Evolutionary conservation across 2,888 invertebrate species (phyloP), one percentile per base, ranked within the genome.

Genomic region (Caradrina clavipalpis): DNA sequence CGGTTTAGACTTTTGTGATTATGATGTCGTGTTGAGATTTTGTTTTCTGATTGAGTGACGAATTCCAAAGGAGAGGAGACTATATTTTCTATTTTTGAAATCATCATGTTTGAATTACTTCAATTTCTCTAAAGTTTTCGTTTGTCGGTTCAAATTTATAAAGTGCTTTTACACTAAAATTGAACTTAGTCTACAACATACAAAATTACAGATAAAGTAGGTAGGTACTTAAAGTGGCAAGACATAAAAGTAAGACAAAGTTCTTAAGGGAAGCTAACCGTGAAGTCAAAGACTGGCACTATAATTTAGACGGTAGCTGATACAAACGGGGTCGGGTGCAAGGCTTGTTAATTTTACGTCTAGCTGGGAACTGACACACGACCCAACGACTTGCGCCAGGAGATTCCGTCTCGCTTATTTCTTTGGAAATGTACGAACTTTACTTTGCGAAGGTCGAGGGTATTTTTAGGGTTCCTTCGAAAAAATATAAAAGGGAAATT

Each of bases 271-370:
- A 69, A 69, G 78, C 39, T 50, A 50, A 60, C 73, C 62, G 73
- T 73, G 56, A 77, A 76, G 62, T 62, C 73, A 73, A 77, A 76
- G 76, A 56, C 65, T 59, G 42, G 55, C 79, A 69, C 70, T 78
- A 78, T 78, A 66, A 77, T 77, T 77, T 75, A 59, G 75, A 56
- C 64, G 51, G 70, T 35, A 79, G 69, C 83, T 70, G 76, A 76
- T 69, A 69, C 70, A 87, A 89, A 88, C 81, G 88, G 80, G 88
- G 89, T 86, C 87, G 86, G 83, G 73, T 66, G 83, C 71, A 47
- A 59, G 75, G 83, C 88, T 87, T 86, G 88, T 88, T 90, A 89
- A 88, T 89, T 88, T 86, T 78, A 81, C 81, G 81, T 80, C 81
- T 86, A 79, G 81, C 83, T 78, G 67, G 67, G 68, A 73, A 70